These are phyloP conservation scores for Trilocha varians DNA, from an alignment of 2,888 invertebrate genomes.

Conservation along the genomic window DNA sequence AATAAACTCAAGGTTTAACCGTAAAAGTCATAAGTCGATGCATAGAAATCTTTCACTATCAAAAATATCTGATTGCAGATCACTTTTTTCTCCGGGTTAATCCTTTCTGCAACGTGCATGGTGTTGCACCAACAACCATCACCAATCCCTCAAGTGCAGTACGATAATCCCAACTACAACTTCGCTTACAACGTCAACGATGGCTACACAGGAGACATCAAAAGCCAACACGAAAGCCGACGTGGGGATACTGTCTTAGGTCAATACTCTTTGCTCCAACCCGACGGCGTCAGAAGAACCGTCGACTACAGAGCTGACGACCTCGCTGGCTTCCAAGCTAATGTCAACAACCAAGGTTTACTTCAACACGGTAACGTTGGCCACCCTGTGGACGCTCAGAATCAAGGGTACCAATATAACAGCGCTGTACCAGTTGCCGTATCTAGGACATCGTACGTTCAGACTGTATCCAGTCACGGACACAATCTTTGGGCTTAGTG, in stretches of 20 bases:
- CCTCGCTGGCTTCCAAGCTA: constrained; percentile 67
- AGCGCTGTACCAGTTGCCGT: constrained; percentile 34
- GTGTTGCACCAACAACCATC: constrained; percentile 38
- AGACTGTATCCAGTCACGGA: constrained; percentile 33
- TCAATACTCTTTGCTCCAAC: constrained; percentile 67
- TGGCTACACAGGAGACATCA: constrained; percentile 65
- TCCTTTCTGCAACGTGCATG: constrained; percentile 47
- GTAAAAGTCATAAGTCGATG: neutral
- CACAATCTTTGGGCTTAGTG: constrained; percentile 38
- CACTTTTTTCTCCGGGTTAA: constrained; percentile 29
- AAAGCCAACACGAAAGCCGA: constrained; percentile 67
- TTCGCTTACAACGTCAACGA: constrained; percentile 73
- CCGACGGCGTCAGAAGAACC: constrained; percentile 68
- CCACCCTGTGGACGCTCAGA: constrained; percentile 7
- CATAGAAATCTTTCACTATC: neutral
- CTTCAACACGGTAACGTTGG: constrained; percentile 9
- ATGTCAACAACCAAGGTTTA: constrained; percentile 53
- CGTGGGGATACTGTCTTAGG: constrained; percentile 67
- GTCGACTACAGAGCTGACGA: constrained; percentile 73
- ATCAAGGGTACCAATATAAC: constrained; percentile 8
- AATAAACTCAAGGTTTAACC: too few relatives aligned
- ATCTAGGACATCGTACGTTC: constrained; percentile 44
- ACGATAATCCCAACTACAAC: constrained; percentile 56
- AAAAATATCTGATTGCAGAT: constrained; percentile 20
- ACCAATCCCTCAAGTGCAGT: constrained; percentile 24